A percentile compares a stretch with the other conserved stretches of the same genome.
These are phyloP conservation scores for Hymenopus coronatus DNA, from an alignment of 2,888 invertebrate genomes.

Conservation along the genomic window DNA sequence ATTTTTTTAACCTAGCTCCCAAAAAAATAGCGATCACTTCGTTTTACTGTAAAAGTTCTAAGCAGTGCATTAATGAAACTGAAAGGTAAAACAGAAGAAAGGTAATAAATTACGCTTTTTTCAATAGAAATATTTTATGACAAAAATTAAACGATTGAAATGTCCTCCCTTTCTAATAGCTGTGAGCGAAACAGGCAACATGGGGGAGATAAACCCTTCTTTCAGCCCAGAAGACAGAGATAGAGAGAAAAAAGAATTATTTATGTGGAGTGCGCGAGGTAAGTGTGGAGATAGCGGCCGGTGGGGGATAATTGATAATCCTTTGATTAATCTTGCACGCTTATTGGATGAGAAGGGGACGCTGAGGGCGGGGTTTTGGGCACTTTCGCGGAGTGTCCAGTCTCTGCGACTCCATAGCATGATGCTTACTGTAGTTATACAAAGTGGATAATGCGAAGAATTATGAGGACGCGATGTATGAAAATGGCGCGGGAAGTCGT, in stretches of 20 bases:
- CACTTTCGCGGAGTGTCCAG: background rate
- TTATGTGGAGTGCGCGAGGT: background rate
- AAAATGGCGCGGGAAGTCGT: background rate
- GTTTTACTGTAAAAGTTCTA: background rate
- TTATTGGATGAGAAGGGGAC: slow-evolving; percentile 27
- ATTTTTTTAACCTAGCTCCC: background rate
- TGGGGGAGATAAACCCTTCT: background rate
- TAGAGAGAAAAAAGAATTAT: background rate
- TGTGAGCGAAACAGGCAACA: too few species aligned
- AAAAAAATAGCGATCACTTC: background rate
- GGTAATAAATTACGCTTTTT: background rate
- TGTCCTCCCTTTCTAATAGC: background rate
- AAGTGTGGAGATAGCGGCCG: slow-evolving; percentile 1
- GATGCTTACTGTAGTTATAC: background rate
- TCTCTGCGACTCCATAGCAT: background rate
- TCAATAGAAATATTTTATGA: background rate
- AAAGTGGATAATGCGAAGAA: background rate
- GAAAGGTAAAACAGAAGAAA: background rate
- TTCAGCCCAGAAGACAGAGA: background rate
- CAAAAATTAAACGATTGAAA: background rate
- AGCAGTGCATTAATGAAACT: background rate
- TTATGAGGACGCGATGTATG: background rate
- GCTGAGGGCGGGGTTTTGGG: background rate
- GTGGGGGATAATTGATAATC: slow-evolving; percentile 29
- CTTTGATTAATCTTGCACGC: slow-evolving; percentile 30